These are phyloP conservation scores for Saguinus imperator DNA, from an alignment of 2,113 vertebrate species.

Conservation along the genomic window DNA sequence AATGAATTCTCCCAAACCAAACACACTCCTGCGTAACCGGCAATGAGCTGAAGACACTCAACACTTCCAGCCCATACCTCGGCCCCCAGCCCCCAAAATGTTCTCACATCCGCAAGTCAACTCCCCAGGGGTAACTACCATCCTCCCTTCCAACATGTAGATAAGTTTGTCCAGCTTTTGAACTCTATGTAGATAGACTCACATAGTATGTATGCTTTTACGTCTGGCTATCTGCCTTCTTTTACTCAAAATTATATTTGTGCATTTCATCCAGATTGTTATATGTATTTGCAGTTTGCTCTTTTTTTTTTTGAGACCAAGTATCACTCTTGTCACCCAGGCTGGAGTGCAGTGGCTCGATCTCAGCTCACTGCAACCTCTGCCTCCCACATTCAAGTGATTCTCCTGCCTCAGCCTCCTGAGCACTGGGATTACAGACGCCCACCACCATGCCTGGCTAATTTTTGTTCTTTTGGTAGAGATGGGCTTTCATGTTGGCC, in stretches of 20 bases:
- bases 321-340: too few relatives aligned
- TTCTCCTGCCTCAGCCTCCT: too few relatives aligned
- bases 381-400: too few relatives aligned
- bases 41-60: background rate
- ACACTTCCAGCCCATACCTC: background rate
- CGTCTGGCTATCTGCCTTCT: background rate
- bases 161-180: background rate
- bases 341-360: too few relatives aligned
- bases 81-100: background rate
- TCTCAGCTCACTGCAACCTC: too few relatives aligned
- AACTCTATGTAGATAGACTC: background rate
- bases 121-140: background rate
- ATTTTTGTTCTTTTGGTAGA: too few relatives aligned
- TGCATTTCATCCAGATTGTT: background rate
- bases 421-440: too few relatives aligned
- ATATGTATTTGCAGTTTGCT: background rate
- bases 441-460: accelerated
- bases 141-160: background rate
- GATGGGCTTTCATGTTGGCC: too few relatives aligned
- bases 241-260: background rate
- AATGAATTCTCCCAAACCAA: background rate
- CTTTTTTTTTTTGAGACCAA: too few relatives aligned
- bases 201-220: background rate
- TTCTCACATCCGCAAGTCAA: background rate
- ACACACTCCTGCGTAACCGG: background rate